These are phyloP conservation scores for Hippoglossus stenolepis DNA, from an alignment of 2,113 vertebrate genomes.

Conservation along the genomic window DNA sequence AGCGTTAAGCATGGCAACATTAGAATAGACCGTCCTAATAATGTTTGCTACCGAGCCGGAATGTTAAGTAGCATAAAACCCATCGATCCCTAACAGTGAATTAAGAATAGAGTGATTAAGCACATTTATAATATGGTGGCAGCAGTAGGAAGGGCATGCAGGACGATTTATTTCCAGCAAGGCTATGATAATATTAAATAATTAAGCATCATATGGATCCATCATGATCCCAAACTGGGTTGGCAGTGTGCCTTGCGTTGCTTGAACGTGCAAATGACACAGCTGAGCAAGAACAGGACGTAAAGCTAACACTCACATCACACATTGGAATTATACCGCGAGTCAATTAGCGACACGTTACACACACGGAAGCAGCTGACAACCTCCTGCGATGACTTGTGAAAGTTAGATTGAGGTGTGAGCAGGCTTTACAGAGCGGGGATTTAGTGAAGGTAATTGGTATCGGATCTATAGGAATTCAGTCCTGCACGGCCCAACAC, in stretches of 20 bases:
- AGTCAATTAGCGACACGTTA: constrained; percentile 36
- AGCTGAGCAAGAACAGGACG: constrained; percentile 7
- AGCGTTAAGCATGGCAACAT: constrained; percentile 54
- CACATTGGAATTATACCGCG: constrained; percentile 10
- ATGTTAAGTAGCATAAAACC: constrained; percentile 46
- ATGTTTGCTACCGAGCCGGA: constrained; percentile 49
- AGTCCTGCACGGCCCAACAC: constrained; percentile 30
- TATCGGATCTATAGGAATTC: constrained; percentile 64
- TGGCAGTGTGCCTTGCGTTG: constrained; percentile 13
- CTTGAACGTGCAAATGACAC: background rate
- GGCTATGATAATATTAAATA: constrained; percentile 8
- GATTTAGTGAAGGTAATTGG: constrained; percentile 64
- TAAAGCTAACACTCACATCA: constrained; percentile 20
- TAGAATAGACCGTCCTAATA: constrained; percentile 56
- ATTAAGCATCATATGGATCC: constrained; percentile 17
- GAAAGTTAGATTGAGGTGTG: constrained; percentile 63
- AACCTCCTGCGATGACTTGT: constrained; percentile 57
- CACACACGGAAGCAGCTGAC: constrained; percentile 28
- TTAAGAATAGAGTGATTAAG: constrained; percentile 30
- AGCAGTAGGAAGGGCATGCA: constrained; percentile 15
- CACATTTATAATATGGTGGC: constrained; percentile 22
- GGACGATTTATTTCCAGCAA: constrained; percentile 3
- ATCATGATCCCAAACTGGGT: constrained; percentile 6
- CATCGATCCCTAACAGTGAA: constrained; percentile 31
- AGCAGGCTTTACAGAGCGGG: constrained; percentile 59